phyloP scores from a whole-genome alignment of 23 tunicate genomes.

The Aplidium turbinatum region DNA sequence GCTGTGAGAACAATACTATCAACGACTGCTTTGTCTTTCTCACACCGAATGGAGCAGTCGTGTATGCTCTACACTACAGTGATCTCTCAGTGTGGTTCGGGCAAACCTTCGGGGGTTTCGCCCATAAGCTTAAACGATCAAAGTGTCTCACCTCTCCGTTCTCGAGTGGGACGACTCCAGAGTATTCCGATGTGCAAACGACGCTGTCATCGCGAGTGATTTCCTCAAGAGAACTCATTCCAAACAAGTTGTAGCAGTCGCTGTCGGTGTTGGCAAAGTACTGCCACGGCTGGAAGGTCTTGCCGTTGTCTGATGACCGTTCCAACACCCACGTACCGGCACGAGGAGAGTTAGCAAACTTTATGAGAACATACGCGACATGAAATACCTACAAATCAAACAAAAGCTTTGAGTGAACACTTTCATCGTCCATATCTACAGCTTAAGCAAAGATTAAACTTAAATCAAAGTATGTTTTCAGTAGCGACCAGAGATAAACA shows the following conservation, averaged over 20 bases:
- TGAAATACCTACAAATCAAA: slow-evolving; percentile 96
- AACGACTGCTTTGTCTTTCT: too few species aligned
- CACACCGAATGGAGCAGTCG: too few species aligned
- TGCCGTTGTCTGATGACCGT: slow-evolving; percentile 87
- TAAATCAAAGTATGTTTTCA: too few species aligned
- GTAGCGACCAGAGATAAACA: too few species aligned
- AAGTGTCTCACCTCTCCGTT: slow-evolving; percentile 94
- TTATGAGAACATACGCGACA: slow-evolving; percentile 92
- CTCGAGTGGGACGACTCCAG: slow-evolving; percentile 92
- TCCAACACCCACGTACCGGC: slow-evolving; percentile 99
- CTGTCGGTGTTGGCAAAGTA: slow-evolving; percentile 96
- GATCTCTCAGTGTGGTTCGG: too few species aligned
- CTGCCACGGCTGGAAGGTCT: slow-evolving; percentile 96
- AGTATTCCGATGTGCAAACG: slow-evolving; percentile 85
- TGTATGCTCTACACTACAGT: too few species aligned
- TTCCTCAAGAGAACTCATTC: slow-evolving; percentile 83
- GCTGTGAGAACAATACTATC: too few species aligned
- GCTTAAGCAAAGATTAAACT: too few species aligned
- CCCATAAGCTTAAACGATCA: too few species aligned
- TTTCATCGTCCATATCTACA: background rate
- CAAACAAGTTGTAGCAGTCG: slow-evolving; percentile 90
- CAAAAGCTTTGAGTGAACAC: too few species aligned
- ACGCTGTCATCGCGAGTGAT: slow-evolving; percentile 96
- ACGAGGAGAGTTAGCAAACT: slow-evolving; percentile 99
- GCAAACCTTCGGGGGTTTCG: too few species aligned